A percentile compares a stretch with the other conserved stretches of the same genome.
Evolutionary conservation across 1,140 invertebrate species (phyloP).

Genomic region (Drosophila sechellia): DNA sequence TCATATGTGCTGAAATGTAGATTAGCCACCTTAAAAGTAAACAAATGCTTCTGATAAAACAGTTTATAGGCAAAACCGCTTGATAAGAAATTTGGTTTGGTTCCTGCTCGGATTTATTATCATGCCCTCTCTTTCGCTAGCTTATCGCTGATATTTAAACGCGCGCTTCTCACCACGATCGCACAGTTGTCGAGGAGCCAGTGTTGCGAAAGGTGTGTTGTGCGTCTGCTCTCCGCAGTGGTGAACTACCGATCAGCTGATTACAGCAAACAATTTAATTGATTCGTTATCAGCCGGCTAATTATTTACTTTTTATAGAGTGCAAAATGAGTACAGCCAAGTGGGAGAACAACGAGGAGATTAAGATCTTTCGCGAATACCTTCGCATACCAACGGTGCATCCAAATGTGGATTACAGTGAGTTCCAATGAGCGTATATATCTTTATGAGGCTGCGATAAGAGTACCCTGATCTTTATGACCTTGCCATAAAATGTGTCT

Average conservation of each 20-base stretch:
- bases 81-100: slow-evolving; percentile 17
- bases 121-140: not conserved
- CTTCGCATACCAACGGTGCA: slow-evolving; percentile 92
- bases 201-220: slow-evolving; percentile 58
- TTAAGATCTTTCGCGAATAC: slow-evolving; percentile 92
- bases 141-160: slow-evolving; percentile 61
- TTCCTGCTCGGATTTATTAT: not conserved
- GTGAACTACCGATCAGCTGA: slow-evolving; percentile 37
- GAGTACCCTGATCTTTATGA: slow-evolving; percentile 11
- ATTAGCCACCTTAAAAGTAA: slow-evolving; percentile 41
- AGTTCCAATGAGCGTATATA: slow-evolving; percentile 61
- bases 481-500: slow-evolving; percentile 85
- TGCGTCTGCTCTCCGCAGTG: not conserved
- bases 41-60: slow-evolving; percentile 40
- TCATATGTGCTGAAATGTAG: slow-evolving; percentile 29
- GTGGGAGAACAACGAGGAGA: slow-evolving; percentile 87
- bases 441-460: slow-evolving; percentile 8
- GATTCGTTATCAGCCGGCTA: slow-evolving; percentile 12
- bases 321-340: slow-evolving; percentile 44
- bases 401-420: slow-evolving; percentile 93
- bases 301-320: not conserved
- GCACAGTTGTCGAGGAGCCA: slow-evolving; percentile 48
- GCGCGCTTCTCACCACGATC: slow-evolving; percentile 5
- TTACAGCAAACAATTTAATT: slow-evolving; percentile 18
- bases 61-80: slow-evolving; percentile 39